Evolutionary conservation across 2,113 vertebrate genomes (phyloP).

Genomic region (Lepus europaeus): DNA sequence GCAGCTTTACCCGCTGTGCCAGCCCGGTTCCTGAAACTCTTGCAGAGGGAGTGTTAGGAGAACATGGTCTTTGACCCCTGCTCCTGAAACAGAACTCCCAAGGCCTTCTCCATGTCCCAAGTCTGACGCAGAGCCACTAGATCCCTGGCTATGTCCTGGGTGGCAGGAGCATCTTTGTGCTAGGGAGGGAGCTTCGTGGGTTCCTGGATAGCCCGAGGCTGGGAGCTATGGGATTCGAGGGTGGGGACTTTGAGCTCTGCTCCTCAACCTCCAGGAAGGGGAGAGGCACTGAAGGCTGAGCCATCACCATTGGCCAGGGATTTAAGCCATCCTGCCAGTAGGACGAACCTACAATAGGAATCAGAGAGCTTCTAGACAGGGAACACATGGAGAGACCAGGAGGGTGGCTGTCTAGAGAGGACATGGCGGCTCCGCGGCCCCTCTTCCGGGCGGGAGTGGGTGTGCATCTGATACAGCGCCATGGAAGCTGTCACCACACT

Average conservation of each 20-base stretch:
- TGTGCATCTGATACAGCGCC: too few species aligned
- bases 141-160: not conserved
- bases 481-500: not conserved
- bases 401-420: too few species aligned
- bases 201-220: not conserved
- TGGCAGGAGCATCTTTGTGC: not conserved
- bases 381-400: too few species aligned
- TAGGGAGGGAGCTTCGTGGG: not conserved
- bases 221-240: not conserved
- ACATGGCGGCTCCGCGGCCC: too few species aligned
- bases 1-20: too few species aligned
- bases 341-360: not conserved
- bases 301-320: not conserved
- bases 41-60: not conserved
- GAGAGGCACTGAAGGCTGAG: not conserved
- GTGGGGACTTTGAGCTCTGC: not conserved
- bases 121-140: not conserved
- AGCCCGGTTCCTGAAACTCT: not conserved
- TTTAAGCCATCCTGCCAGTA: not conserved
- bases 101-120: too few species aligned
- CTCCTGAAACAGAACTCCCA: not conserved
- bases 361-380: not conserved
- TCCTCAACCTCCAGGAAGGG: not conserved
- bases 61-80: not conserved
- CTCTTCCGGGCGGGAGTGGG: too few species aligned